Evolutionary conservation across 2,888 invertebrate genomes (phyloP).

Genomic region (Uropetala carovei): DNA sequence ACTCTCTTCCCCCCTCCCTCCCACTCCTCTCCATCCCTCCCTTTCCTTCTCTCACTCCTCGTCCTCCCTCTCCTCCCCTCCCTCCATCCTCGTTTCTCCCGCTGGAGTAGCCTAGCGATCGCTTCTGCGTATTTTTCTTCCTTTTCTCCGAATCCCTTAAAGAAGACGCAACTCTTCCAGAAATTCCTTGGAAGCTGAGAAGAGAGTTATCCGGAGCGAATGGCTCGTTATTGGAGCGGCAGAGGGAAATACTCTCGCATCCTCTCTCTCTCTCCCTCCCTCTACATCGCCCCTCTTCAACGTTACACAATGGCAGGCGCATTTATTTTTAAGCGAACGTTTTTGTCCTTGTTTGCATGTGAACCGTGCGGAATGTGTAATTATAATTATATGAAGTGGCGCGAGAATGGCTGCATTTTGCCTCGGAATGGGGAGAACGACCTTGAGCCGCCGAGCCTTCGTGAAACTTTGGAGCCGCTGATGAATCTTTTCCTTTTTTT

Average conservation of each 20-base stretch:
- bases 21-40: neutral
- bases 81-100: conserved; percentile 2
- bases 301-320: neutral
- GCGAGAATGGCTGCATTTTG: neutral
- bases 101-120: neutral
- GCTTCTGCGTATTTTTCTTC: no score
- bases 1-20: neutral
- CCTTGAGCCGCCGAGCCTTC: no score
- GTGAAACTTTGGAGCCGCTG: no score
- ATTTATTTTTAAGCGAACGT: neutral
- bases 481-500: no score
- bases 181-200: neutral
- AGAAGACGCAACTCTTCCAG: neutral
- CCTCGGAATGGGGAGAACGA: neutral
- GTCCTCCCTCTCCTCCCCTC: neutral
- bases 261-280: neutral
- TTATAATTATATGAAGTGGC: conserved; percentile 18
- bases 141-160: neutral
- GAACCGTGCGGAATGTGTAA: neutral
- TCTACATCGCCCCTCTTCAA: neutral
- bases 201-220: neutral
- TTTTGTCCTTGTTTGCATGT: neutral
- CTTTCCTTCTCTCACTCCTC: neutral
- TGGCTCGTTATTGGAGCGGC: neutral
- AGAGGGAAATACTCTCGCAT: neutral